These are phyloP conservation scores for Capromys pilorides DNA, from an alignment of 2,797 vertebrate species.

Conservation along the genomic window DNA sequence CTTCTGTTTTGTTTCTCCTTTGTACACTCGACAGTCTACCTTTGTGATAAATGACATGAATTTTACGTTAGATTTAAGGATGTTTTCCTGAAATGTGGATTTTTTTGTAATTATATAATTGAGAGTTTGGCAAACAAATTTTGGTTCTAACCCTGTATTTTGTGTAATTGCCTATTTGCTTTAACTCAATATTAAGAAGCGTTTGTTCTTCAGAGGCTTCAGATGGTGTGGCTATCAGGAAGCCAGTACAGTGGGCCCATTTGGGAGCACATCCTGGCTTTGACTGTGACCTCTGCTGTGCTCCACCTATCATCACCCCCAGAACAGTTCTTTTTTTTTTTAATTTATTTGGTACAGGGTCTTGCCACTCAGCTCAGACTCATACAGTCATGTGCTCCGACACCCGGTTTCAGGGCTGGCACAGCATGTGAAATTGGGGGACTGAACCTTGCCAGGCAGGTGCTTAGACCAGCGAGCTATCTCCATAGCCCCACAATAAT, in stretches of 20 bases:
- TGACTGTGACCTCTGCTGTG: background rate
- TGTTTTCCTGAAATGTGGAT: slow-evolving; percentile 76
- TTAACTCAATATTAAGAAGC: slow-evolving; percentile 36
- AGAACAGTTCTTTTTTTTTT: background rate
- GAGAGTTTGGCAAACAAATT: slow-evolving; percentile 60
- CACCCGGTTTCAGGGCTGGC: too few species aligned
- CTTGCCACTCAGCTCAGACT: too few species aligned
- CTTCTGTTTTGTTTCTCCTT: slow-evolving; percentile 71
- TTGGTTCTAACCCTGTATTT: slow-evolving; percentile 77
- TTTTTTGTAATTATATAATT: slow-evolving; percentile 79
- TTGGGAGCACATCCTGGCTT: background rate
- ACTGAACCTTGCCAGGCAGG: too few species aligned
- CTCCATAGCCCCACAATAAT: too few species aligned
- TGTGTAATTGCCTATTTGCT: slow-evolving; percentile 62
- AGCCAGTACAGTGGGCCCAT: background rate
- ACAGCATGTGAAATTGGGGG: too few species aligned
- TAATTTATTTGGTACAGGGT: too few species aligned
- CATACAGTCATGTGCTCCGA: too few species aligned
- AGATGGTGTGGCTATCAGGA: background rate
- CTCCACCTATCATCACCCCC: background rate
- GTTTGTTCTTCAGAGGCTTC: slow-evolving; percentile 13
- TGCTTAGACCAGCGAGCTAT: too few species aligned
- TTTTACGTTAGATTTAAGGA: slow-evolving; percentile 76
- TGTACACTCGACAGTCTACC: slow-evolving; percentile 79
- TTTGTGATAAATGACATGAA: slow-evolving; percentile 80